phyloP scores from a whole-genome alignment of 1,140 invertebrate species.

The Caenorhabditis inopinata region DNA sequence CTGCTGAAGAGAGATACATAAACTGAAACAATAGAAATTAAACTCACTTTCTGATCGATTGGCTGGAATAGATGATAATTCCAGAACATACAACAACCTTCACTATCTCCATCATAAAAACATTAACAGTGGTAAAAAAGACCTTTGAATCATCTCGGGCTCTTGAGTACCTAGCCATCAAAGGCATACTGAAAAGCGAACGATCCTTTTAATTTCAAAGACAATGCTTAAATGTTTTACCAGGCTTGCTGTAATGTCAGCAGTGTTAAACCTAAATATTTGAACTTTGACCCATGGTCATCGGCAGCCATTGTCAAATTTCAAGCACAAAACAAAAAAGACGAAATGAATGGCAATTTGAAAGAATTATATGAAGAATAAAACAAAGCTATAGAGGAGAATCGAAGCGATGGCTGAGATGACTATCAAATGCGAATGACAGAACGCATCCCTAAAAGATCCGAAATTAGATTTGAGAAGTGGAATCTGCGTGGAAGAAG shows the following conservation, averaged over 20 bases:
- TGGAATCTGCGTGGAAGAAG: too few species aligned
- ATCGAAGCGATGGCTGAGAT: neutral
- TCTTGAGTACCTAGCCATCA: constrained; percentile 50
- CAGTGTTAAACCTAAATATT: constrained; percentile 48
- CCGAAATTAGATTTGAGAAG: neutral
- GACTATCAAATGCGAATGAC: neutral
- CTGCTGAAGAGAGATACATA: too few species aligned
- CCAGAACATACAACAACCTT: constrained; percentile 40
- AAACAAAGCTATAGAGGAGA: neutral
- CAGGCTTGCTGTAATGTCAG: constrained; percentile 49
- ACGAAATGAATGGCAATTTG: neutral
- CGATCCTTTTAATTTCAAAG: too few species aligned
- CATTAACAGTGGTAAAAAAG: constrained; percentile 51
- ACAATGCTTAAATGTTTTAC: neutral
- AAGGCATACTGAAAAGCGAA: constrained; percentile 46
- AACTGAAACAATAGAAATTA: too few species aligned
- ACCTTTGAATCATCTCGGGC: constrained; percentile 40
- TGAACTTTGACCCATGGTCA: constrained; percentile 31
- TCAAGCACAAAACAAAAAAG: neutral
- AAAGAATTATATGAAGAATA: neutral
- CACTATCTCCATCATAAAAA: constrained; percentile 53
- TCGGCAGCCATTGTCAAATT: neutral
- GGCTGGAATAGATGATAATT: constrained; percentile 38
- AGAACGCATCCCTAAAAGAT: constrained; percentile 19
- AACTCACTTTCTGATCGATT: constrained; percentile 37